Conservation (phyloP, 2,797 vertebrate species). For the Anas flavirostris region DNA sequence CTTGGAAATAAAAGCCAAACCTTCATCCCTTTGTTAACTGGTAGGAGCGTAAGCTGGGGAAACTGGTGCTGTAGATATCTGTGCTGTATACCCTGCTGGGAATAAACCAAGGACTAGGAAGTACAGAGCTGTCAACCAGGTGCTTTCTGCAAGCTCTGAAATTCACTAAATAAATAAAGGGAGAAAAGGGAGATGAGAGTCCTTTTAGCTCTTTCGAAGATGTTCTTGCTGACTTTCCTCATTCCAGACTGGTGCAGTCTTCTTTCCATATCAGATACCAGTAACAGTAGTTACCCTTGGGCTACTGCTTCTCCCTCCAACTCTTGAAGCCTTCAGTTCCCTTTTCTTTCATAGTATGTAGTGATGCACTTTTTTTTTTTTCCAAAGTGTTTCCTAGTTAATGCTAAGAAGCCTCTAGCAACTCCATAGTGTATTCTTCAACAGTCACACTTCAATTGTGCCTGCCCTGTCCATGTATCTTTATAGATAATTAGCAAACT, state of each 20-base stretch:
- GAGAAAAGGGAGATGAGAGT: conserved; percentile 27
- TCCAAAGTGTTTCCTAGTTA: conserved; percentile 1
- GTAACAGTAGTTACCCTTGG: not conserved
- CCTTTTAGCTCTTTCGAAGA: conserved; percentile 47
- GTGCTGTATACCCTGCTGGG: not conserved
- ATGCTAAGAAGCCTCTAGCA: not conserved
- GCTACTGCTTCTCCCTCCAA: not conserved
- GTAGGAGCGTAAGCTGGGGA: not conserved
- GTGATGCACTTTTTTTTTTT: not conserved
- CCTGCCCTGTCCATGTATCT: not conserved
- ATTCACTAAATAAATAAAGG: conserved; percentile 66
- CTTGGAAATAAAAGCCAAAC: not conserved
- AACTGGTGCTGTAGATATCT: not conserved
- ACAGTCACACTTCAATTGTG: not conserved
- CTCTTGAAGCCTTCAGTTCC: not conserved
- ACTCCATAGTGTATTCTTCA: not conserved
- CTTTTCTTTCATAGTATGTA: not conserved
- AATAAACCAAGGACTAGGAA: conserved; percentile 5
- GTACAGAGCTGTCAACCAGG: conserved; percentile 62
- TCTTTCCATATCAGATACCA: not conserved
- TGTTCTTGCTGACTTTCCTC: conserved; percentile 14
- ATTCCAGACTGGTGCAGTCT: not conserved
- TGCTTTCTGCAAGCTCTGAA: conserved; percentile 58
- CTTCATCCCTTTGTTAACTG: rapidly evolving
- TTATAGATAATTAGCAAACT: conserved; percentile 40